Conservation (phyloP, 2,888 invertebrate species). For the Nycteola revayana region DNA sequence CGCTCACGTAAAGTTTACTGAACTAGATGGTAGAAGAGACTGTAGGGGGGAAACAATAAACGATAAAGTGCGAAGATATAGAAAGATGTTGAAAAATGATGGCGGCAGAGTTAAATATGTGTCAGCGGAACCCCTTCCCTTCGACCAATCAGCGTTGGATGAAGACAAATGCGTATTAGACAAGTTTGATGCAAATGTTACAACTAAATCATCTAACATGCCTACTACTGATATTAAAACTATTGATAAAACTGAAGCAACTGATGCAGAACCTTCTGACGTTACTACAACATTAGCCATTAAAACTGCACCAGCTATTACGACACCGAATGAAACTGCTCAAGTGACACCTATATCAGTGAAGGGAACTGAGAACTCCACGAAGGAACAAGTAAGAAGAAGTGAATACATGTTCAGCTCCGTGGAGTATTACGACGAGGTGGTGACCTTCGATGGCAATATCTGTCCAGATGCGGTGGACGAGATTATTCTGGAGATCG, state of each 20-base stretch:
- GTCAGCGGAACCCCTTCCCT: constrained; percentile 42
- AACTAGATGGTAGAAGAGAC: constrained; percentile 29
- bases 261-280: too few species aligned
- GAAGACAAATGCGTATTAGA: constrained; percentile 6
- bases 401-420: constrained; percentile 64
- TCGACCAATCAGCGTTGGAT: constrained; percentile 18
- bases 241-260: too few species aligned
- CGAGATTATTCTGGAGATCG: constrained; percentile 46
- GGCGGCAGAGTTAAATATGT: constrained; percentile 49
- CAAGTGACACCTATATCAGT: neutral
- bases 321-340: neutral
- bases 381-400: constrained; percentile 31
- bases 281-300: too few species aligned
- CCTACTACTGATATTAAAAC: too few species aligned
- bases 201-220: too few species aligned
- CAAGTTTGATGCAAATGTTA: neutral
- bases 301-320: neutral
- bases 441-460: constrained; percentile 34
- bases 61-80: constrained; percentile 45
- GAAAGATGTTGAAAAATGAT: constrained; percentile 44
- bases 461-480: constrained; percentile 51
- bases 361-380: constrained; percentile 4
- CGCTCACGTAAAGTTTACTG: constrained; percentile 43
- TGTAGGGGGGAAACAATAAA: constrained; percentile 45
- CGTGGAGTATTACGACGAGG: constrained; percentile 62